phyloP scores from a whole-genome alignment of 2,888 invertebrate genomes.

The Meganola albula region DNA sequence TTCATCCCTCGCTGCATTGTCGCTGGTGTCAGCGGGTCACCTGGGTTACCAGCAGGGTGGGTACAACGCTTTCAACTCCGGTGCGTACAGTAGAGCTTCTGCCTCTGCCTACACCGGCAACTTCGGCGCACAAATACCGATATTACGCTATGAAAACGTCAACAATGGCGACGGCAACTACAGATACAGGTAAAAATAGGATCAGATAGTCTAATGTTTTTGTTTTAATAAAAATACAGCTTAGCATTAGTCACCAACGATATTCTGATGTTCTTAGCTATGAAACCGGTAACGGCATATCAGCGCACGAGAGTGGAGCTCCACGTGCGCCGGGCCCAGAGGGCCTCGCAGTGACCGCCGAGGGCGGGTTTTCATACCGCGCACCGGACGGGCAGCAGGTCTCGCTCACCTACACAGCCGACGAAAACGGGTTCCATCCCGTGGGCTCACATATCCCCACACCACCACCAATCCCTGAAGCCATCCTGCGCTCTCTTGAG shows the following conservation, averaged over 20 bases:
- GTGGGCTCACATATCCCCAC: conserved; percentile 77
- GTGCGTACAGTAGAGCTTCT: conserved; percentile 27
- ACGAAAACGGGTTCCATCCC: conserved; percentile 83
- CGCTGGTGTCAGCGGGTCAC: conserved; percentile 37
- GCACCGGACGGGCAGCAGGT: conserved; percentile 80
- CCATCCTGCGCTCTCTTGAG: conserved; percentile 67
- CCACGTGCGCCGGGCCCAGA: conserved; percentile 71
- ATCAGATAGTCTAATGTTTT: background rate
- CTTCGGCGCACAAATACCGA: conserved; percentile 68
- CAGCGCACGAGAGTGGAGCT: conserved; percentile 73
- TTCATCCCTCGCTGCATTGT: conserved; percentile 32
- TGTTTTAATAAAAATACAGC: background rate
- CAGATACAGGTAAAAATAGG: conserved; percentile 71
- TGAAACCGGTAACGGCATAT: conserved; percentile 80
- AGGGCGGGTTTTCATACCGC: conserved; percentile 80
- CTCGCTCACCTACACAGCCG: conserved; percentile 80
- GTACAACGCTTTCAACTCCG: conserved; percentile 28
- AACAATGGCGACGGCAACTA: conserved; percentile 80
- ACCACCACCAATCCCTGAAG: conserved; percentile 76
- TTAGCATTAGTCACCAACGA: background rate
- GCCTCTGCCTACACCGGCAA: conserved; percentile 27
- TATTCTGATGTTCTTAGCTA: conserved; percentile 44
- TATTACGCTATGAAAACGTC: conserved; percentile 75
- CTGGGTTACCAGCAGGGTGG: conserved; percentile 24
- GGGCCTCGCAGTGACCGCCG: conserved; percentile 69